Conservation (phyloP, 64 coral and sea anemone species). For the Platygyra sinensis region DNA sequence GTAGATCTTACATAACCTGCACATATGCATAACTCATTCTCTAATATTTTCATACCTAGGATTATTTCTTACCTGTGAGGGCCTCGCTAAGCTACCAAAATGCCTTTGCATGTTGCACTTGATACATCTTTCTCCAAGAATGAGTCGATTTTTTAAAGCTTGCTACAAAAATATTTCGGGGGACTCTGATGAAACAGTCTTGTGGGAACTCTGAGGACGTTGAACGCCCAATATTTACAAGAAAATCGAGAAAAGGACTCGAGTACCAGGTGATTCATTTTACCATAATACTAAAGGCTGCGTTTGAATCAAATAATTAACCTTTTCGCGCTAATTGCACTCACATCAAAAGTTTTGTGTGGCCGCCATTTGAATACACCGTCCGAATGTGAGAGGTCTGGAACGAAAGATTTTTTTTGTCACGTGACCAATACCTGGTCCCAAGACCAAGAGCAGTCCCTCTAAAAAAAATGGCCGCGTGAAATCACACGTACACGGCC, state of each 20-base stretch:
- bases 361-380: too few relatives aligned
- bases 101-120: not conserved
- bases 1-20: too few relatives aligned
- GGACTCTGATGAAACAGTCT: conserved; percentile 1
- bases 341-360: not conserved
- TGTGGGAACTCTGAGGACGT: not conserved
- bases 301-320: not conserved
- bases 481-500: too few relatives aligned
- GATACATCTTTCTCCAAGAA: not conserved
- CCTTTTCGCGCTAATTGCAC: not conserved
- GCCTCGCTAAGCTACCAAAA: conserved; percentile 4
- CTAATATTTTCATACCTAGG: too few relatives aligned
- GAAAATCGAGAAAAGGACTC: not conserved
- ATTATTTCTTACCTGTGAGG: conserved; percentile 3
- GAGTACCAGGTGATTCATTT: not conserved
- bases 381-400: too few relatives aligned
- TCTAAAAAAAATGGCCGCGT: too few relatives aligned
- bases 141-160: not conserved
- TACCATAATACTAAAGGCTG: not conserved
- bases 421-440: too few relatives aligned
- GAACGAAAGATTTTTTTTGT: too few relatives aligned
- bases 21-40: too few relatives aligned
- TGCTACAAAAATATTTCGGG: not conserved
- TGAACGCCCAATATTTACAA: conserved; percentile 2
- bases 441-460: too few relatives aligned